Conservation (phyloP, 1,140 invertebrate species). For the Ceratina australensis region DNA sequence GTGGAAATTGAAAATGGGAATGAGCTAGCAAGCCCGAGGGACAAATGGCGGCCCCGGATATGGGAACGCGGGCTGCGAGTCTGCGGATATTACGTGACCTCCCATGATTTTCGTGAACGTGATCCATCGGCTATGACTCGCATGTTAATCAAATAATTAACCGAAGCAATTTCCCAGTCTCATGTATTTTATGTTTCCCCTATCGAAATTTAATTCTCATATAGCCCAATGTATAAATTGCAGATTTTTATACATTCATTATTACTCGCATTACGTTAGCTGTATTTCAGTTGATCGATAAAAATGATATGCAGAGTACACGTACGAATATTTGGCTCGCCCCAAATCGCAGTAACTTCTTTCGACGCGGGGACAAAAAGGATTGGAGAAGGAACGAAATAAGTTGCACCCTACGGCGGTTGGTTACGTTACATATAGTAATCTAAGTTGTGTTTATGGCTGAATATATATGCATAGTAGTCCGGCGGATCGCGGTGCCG, state of each 20-base stretch:
- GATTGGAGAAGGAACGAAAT: conserved; percentile 36
- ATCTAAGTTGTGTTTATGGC: conserved; percentile 77
- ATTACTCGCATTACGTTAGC: too few species aligned
- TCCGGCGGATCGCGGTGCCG: conserved; percentile 69
- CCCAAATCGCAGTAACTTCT: not conserved
- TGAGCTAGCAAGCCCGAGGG: conserved; percentile 64
- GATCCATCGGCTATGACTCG: not conserved
- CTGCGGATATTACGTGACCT: conserved; percentile 73
- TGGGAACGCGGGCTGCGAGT: conserved; percentile 61
- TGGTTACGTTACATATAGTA: conserved; percentile 66
- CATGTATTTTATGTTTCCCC: too few species aligned
- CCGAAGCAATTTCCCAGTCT: not conserved
- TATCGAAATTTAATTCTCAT: too few species aligned
- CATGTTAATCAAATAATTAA: not conserved
- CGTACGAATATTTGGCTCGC: not conserved
- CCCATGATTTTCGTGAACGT: conserved; percentile 46
- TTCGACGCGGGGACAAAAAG: conserved; percentile 13
- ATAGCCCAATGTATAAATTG: too few species aligned
- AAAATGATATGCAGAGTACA: too few species aligned
- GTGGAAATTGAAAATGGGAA: conserved; percentile 80
- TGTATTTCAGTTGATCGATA: too few species aligned
- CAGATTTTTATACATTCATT: too few species aligned
- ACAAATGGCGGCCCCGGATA: conserved; percentile 68
- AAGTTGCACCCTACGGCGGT: conserved; percentile 42
- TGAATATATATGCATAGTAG: conserved; percentile 78